Base-by-base conservation (phyloP, 2,113 vertebrate genomes). In the Tapirus terrestris region DNA sequence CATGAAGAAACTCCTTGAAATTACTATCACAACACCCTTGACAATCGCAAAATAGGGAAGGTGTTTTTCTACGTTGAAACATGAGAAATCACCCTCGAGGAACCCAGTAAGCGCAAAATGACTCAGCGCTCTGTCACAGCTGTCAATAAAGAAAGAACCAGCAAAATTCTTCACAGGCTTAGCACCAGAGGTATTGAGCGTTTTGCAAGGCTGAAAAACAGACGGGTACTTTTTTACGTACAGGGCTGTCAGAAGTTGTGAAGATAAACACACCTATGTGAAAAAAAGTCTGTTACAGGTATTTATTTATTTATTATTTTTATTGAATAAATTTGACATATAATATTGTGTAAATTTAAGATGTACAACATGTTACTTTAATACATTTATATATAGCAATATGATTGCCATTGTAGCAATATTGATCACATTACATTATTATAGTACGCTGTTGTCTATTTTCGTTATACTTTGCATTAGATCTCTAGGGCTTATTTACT, bases 1-100 rank as follows among this genome's bases (percentile, higher is more conserved):
- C 25, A 60, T 43, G 48, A 94, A 16, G 11, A 73, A 97, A 91
- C 53, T 56, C 80, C 86, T 79, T 61, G 31, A 87, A 85, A 94
- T 75, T 39, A 33, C 80, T 53, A 36, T 77, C 90, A 77, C 16
- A 56, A 51, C 68, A 80, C 45, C 73, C 75, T 63, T 12, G 67
- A 86, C 31, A 10, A 75, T 56, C 45, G 70, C 91, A 60, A 58
- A 53, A 29, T 1, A 21, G 75, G 31, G n/a, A 92, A 39, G 43
- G 27, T 16, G 48, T 36, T 95, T 81, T 67, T 76, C 77, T 31
- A 10, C 20, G 33, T 6, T 45, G 85, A 86, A 75, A 86, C 63
- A 6, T 2, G 48, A 91, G n/a, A 88, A 86, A 93, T 51, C 10
- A 43, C 33, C 45, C 80, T 81, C 10, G 63, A 76, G 76, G 60